Conservation (phyloP, 2,888 invertebrate species). For the Salticus scenicus region DNA sequence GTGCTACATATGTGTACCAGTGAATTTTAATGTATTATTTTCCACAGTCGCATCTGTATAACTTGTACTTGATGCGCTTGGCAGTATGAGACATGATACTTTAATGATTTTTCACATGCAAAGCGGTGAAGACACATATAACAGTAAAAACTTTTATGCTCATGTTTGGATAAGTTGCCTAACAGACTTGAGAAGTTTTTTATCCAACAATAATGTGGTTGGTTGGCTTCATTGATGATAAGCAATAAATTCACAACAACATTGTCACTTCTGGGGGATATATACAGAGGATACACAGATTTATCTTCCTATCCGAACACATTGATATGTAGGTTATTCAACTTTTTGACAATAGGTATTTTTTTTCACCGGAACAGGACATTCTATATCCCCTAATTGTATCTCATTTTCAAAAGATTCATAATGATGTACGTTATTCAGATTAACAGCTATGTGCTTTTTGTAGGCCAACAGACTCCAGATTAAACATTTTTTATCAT, state of each 20-base stretch:
- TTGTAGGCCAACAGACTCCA: background rate
- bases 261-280: background rate
- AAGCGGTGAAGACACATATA: too few relatives aligned
- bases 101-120: too few relatives aligned
- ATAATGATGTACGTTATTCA: background rate
- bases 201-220: too few relatives aligned
- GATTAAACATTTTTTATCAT: background rate
- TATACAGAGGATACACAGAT: background rate
- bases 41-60: too few relatives aligned
- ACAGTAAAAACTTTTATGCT: too few relatives aligned
- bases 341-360: background rate
- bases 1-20: too few relatives aligned
- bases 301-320: background rate
- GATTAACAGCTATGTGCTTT: background rate
- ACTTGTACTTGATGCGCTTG: too few relatives aligned
- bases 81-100: too few relatives aligned
- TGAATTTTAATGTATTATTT: too few relatives aligned
- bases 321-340: background rate
- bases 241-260: background rate
- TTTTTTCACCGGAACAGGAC: background rate
- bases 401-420: background rate
- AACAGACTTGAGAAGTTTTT: too few relatives aligned
- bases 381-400: background rate
- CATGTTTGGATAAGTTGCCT: too few relatives aligned
- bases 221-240: too few relatives aligned